Evolutionary conservation across 2,888 invertebrate species (phyloP).

Genomic region (Lochmaea capreae): DNA sequence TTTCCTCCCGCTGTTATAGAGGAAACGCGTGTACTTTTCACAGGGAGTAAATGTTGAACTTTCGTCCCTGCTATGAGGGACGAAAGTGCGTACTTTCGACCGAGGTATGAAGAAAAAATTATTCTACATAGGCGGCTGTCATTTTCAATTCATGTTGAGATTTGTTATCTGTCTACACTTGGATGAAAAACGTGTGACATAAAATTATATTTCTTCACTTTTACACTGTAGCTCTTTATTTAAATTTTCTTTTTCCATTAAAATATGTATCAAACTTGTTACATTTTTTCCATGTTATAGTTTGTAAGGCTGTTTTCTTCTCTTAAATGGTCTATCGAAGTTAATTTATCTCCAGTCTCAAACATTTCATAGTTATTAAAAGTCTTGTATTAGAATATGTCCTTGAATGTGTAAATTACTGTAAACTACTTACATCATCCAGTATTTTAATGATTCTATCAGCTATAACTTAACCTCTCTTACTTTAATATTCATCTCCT

Average conservation of each 20-base stretch:
- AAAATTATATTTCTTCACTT: no score
- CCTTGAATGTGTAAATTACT: slow-evolving; percentile 53
- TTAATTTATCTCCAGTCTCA: slow-evolving; percentile 56
- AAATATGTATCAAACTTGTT: slow-evolving; percentile 47
- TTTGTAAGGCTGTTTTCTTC: slow-evolving; percentile 54
- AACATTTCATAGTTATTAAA: slow-evolving; percentile 56
- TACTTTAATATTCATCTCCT: slow-evolving; percentile 37
- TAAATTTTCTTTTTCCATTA: slow-evolving; percentile 48
- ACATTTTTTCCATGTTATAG: slow-evolving; percentile 51
- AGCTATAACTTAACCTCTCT: slow-evolving; percentile 41
- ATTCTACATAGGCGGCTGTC: no score
- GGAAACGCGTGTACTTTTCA: no score
- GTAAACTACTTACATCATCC: slow-evolving; percentile 54
- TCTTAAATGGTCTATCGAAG: slow-evolving; percentile 54
- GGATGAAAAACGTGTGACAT: no score
- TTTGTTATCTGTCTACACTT: no score
- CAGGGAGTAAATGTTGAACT: no score
- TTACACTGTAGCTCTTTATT: slow-evolving; percentile 52
- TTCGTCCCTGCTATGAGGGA: no score
- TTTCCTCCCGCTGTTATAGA: no score
- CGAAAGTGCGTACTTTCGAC: no score
- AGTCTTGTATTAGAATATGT: slow-evolving; percentile 53
- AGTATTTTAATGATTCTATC: slow-evolving; percentile 52
- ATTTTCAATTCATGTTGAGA: no score
- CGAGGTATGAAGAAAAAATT: no score